A percentile compares a stretch with the other conserved stretches of the same genome.
phyloP scores from a whole-genome alignment of 2,888 invertebrate genomes.

The Seira musarum region DNA sequence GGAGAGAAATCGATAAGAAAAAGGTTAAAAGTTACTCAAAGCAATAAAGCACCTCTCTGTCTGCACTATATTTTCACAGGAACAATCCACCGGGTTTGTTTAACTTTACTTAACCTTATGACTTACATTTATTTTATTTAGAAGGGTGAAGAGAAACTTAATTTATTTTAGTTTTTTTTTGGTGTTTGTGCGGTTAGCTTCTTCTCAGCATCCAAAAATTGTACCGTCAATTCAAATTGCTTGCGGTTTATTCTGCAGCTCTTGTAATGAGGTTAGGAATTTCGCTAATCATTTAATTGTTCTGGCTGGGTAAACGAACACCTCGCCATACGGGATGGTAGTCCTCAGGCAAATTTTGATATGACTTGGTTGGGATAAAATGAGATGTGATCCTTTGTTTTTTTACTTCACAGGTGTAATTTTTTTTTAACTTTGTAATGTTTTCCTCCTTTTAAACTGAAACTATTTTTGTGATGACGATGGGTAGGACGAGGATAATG shows the following conservation, averaged over 20 bases:
- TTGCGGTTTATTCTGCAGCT: conserved; percentile 26
- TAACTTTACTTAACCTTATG: conserved; percentile 50
- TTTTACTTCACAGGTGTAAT: not conserved
- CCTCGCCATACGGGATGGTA: not conserved
- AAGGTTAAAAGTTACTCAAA: conserved; percentile 1
- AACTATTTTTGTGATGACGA: too few relatives aligned
- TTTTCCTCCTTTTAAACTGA: too few relatives aligned
- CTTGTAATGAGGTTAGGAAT: conserved; percentile 23
- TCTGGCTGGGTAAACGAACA: not conserved
- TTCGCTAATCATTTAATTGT: conserved; percentile 3
- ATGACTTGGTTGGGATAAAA: too few relatives aligned
- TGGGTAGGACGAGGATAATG: not conserved
- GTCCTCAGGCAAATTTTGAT: not conserved
- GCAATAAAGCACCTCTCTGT: not conserved
- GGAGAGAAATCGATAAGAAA: conserved; percentile 24
- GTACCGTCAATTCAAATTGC: not conserved
- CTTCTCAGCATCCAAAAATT: not conserved
- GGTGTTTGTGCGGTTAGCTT: not conserved
- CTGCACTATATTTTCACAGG: not conserved
- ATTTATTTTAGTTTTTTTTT: conserved; percentile 3
- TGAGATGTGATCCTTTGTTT: not conserved
- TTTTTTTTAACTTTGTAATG: not conserved
- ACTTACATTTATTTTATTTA: conserved; percentile 36
- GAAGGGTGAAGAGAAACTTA: not conserved
- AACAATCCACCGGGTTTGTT: not conserved